Conservation (phyloP, 1,140 invertebrate species). For the Drosophila serrata region DNA sequence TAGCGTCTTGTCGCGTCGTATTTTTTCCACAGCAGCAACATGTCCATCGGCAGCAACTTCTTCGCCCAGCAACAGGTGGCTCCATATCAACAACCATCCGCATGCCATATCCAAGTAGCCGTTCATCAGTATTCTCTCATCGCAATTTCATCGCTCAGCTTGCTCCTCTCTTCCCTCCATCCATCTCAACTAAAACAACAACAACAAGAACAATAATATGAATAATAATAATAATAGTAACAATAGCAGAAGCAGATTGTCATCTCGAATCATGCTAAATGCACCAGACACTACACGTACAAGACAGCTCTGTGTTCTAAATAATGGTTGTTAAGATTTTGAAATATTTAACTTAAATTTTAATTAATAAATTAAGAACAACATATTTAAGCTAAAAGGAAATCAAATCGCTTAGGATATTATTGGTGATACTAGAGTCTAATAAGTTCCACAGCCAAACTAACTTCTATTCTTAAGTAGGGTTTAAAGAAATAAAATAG, state of each 20-base stretch:
- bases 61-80: slow-evolving; percentile 28
- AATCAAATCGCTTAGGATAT: not conserved
- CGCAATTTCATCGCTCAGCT: slow-evolving; percentile 38
- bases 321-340: slow-evolving; percentile 1
- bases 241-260: slow-evolving; percentile 57
- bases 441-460: no score
- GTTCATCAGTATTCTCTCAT: slow-evolving; percentile 31
- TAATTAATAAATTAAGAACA: not conserved
- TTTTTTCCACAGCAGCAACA: slow-evolving; percentile 37
- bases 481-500: not conserved
- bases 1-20: slow-evolving; percentile 20
- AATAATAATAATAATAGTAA: slow-evolving; percentile 32
- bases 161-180: slow-evolving; percentile 19
- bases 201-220: slow-evolving; percentile 40
- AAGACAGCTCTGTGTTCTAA: slow-evolving; percentile 21
- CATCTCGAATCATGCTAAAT: slow-evolving; percentile 47
- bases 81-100: slow-evolving; percentile 29
- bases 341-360: not conserved
- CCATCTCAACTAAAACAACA: slow-evolving; percentile 63
- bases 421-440: no score
- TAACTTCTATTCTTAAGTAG: not conserved
- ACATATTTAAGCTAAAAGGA: not conserved
- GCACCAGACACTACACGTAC: slow-evolving; percentile 27
- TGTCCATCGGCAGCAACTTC: slow-evolving; percentile 17
- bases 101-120: slow-evolving; percentile 33